Conservation (phyloP, 2,888 invertebrate species). For the Sarcophaga subvicina region DNA sequence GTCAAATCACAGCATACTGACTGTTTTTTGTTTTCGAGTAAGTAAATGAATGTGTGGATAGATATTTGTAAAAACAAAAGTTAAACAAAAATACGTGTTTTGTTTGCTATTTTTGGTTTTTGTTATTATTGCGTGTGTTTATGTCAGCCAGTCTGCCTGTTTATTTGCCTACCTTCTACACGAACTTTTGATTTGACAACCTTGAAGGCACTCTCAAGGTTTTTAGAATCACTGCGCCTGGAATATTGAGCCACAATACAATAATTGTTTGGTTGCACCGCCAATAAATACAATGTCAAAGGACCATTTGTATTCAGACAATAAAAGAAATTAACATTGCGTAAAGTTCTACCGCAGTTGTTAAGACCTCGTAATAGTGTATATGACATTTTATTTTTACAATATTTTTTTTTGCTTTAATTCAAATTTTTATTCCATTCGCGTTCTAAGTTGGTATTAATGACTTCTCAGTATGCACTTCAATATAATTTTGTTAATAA, state of each 20-base stretch:
- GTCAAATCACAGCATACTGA: conserved; percentile 27
- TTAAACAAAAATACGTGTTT: not conserved
- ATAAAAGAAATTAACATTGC: conserved; percentile 57
- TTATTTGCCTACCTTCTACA: conserved; percentile 72
- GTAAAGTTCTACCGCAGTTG: conserved; percentile 55
- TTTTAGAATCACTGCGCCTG: conserved; percentile 75
- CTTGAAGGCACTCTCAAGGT: conserved; percentile 74
- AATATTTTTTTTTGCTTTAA: not conserved
- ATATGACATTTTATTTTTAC: conserved; percentile 68
- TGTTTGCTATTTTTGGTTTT: conserved; percentile 21
- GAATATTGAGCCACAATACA: conserved; percentile 71
- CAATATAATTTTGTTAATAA: conserved; percentile 27
- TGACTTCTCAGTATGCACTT: conserved; percentile 47
- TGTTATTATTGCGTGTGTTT: conserved; percentile 1
- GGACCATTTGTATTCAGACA: conserved; percentile 51
- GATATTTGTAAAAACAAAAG: conserved; percentile 14
- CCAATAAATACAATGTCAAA: conserved; percentile 45
- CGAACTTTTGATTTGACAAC: conserved; percentile 75
- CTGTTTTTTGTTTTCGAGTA: not conserved
- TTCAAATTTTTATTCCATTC: conserved; percentile 33
- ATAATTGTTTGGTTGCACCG: conserved; percentile 53
- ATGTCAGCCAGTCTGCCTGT: not conserved
- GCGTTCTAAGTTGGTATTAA: conserved; percentile 32
- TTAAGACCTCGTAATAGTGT: conserved; percentile 69
- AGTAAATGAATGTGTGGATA: not conserved